phyloP scores from a whole-genome alignment of 2,797 vertebrate species.

The Masticophis lateralis region DNA sequence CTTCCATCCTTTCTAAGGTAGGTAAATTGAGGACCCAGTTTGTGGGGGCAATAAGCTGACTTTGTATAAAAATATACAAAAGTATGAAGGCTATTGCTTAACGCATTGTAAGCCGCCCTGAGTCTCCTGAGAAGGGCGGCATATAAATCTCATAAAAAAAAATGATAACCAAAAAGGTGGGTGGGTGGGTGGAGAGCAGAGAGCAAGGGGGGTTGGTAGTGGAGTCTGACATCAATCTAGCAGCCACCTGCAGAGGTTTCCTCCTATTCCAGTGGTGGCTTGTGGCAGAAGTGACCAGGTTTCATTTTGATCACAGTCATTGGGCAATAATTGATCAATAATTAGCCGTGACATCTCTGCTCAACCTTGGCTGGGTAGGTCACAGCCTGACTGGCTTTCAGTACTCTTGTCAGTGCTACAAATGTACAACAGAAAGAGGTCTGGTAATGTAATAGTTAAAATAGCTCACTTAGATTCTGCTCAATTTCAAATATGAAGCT shows the following conservation, averaged over 20 bases:
- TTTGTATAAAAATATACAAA: no score
- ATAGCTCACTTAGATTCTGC: neutral
- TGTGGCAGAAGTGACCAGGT: neutral
- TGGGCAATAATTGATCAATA: neutral
- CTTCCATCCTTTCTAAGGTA: no score
- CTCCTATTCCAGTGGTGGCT: neutral
- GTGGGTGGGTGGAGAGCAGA: neutral
- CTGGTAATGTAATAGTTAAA: neutral
- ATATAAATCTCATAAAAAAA: no score
- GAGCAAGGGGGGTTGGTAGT: neutral
- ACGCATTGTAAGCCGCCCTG: no score
- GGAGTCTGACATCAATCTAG: neutral
- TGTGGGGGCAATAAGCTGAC: no score
- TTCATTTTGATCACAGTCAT: neutral
- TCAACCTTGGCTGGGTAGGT: neutral
- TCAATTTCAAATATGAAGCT: neutral
- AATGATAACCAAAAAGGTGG: neutral
- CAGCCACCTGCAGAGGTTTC: neutral
- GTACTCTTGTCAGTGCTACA: neutral
- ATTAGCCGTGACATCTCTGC: neutral
- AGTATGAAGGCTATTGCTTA: no score
- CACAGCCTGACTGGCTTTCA: neutral
- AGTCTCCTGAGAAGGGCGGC: no score
- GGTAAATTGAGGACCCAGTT: no score
- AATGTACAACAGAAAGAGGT: neutral